Conservation (phyloP, 2,113 vertebrate genomes). For the Phalacrocorax carbo region DNA sequence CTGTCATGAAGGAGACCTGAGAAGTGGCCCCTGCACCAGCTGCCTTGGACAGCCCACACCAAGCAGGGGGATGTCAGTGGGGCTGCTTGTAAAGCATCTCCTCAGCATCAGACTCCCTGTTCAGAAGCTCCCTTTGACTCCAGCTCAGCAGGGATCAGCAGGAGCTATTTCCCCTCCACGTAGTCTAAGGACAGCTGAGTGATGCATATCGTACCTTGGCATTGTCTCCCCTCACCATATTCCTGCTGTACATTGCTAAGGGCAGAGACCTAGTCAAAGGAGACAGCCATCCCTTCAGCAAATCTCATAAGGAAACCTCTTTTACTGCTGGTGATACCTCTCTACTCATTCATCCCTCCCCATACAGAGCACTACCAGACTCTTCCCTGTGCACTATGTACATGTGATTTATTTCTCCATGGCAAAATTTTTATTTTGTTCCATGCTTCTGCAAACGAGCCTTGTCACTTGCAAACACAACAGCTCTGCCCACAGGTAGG, state of each 20-base stretch:
- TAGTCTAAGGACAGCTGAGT: background rate
- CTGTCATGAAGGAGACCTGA: background rate
- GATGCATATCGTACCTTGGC: fast-evolving
- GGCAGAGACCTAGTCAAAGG: background rate
- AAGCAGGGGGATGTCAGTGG: fast-evolving
- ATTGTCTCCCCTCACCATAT: background rate
- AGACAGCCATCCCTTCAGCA: background rate
- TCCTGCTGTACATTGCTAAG: background rate
- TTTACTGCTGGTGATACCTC: background rate
- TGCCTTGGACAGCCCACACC: background rate
- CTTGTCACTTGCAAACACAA: fast-evolving
- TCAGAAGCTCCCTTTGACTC: background rate
- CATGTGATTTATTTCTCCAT: background rate
- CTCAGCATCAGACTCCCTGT: background rate
- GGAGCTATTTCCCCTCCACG: background rate
- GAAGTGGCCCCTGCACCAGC: fast-evolving
- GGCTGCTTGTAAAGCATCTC: background rate
- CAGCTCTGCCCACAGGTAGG: background rate
- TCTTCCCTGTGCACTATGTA: background rate
- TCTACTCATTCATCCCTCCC: background rate
- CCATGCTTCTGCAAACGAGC: background rate
- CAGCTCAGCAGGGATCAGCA: background rate
- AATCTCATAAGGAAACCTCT: background rate
- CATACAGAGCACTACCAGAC: fast-evolving
- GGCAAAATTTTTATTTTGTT: background rate